Conservation (phyloP, 2,797 vertebrate genomes). For the Eremophila alpestris region DNA sequence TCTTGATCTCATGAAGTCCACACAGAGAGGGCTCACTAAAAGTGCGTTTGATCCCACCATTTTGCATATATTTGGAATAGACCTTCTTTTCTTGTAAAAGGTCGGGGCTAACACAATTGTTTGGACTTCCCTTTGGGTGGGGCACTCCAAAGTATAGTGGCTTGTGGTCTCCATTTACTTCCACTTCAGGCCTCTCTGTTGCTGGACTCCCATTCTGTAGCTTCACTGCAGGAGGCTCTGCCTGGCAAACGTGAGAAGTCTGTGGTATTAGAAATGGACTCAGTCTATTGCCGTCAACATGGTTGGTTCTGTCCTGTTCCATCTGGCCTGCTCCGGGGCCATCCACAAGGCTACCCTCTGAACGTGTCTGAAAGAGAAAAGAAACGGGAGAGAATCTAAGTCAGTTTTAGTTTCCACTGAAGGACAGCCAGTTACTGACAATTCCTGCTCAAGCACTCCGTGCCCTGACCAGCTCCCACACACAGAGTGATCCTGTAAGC, state of each 20-base stretch:
- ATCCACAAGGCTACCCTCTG: slow-evolving; percentile 93
- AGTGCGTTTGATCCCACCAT: slow-evolving; percentile 89
- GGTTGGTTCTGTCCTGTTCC: slow-evolving; percentile 94
- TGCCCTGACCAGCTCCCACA: neutral
- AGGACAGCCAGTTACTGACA: neutral
- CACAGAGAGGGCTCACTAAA: slow-evolving; percentile 84
- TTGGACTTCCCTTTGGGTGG: slow-evolving; percentile 81
- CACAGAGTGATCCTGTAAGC: fast-evolving
- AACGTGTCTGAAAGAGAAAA: slow-evolving; percentile 81
- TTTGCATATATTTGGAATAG: slow-evolving; percentile 82
- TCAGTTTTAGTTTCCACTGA: neutral
- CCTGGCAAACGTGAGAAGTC: slow-evolving; percentile 81
- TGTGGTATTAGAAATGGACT: slow-evolving; percentile 83
- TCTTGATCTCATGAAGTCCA: slow-evolving; percentile 84
- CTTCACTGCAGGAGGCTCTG: slow-evolving; percentile 78
- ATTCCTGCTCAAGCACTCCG: neutral
- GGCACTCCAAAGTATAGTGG: slow-evolving; percentile 76
- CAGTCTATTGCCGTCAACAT: slow-evolving; percentile 93
- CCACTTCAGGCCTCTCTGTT: slow-evolving; percentile 75
- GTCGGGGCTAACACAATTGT: slow-evolving; percentile 77
- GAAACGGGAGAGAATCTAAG: neutral
- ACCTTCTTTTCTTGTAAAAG: slow-evolving; percentile 78
- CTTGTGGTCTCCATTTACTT: slow-evolving; percentile 84
- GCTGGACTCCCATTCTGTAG: slow-evolving; percentile 88
- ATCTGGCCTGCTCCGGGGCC: slow-evolving; percentile 97